These are phyloP conservation scores for Esox niger DNA, from an alignment of 2,113 vertebrate genomes.

Conservation along the genomic window DNA sequence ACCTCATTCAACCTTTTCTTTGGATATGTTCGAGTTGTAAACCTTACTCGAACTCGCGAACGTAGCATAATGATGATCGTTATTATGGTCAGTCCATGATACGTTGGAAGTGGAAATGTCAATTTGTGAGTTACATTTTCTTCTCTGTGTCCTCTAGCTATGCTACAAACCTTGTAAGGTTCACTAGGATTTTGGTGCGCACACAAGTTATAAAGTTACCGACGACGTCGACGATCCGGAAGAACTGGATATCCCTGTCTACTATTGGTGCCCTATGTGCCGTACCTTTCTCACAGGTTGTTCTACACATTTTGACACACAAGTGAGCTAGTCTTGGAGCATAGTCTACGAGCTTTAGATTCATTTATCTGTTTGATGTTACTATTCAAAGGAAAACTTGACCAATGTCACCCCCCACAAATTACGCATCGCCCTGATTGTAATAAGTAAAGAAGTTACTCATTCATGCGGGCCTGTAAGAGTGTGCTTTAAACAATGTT, in stretches of 20 bases:
- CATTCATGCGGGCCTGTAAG: too few species aligned
- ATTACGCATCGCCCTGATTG: too few species aligned
- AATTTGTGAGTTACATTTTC: background rate
- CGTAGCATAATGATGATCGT: background rate
- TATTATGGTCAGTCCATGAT: background rate
- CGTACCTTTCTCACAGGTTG: slow-evolving; percentile 50
- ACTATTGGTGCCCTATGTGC: slow-evolving; percentile 44
- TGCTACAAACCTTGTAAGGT: background rate
- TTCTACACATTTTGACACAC: background rate
- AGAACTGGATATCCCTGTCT: slow-evolving; percentile 38
- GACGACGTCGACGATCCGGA: slow-evolving; percentile 9
- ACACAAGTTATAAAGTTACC: slow-evolving; percentile 21
- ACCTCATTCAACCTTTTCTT: too few species aligned
- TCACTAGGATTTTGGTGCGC: background rate
- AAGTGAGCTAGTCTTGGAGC: background rate
- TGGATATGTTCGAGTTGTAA: too few species aligned
- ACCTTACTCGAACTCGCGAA: too few species aligned
- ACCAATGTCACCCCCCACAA: background rate
- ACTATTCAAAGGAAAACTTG: background rate
- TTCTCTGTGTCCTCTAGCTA: background rate
- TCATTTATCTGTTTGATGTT: background rate
- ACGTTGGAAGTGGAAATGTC: background rate
- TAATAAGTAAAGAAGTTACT: too few species aligned
- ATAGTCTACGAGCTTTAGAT: background rate
- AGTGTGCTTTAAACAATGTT: too few species aligned